Evolutionary conservation across 1,140 invertebrate genomes (phyloP), one percentile per base, ranked within the genome.

Genomic region (Gryon sp.): DNA sequence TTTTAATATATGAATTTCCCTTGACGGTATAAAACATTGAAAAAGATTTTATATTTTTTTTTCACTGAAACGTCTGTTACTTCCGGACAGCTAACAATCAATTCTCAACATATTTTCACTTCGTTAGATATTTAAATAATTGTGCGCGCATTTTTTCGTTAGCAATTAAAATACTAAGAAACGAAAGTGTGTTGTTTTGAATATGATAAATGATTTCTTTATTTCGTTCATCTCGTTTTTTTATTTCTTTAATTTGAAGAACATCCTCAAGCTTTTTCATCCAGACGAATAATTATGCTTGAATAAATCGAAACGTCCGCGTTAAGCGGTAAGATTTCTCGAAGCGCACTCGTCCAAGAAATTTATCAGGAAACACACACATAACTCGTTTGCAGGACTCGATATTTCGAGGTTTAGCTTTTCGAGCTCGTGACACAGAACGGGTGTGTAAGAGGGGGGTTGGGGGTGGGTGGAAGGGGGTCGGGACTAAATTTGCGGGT

Each of bases 341-440:
- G 57, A 76, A 68, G 63, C 72, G 55, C 48, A 76, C 38, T 76
- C 53, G 72, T 63, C 57, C 72, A 76, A 76, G 57, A 76, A 68
- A 68, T 62, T 68, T 62, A 57, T 70, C 43, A 70, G 65, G 26
- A 76, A 62, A 70, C 50, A 69, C 60, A 76, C 63, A 76, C 57
- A 62, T 76, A 38, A 74, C 57, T 75, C 53, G 62, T 72, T 68
- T 50, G 50, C 57, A 69, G 55, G 62, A 65, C 68, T 78, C 72
- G 70, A 74, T 74, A 70, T 82, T 79, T 76, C 46, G 76, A 78
- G 75, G 70, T 79, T 79, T 75, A 60, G 74, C 72, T 79, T 79
- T 80, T 73, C 73, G 78, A 78, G 68, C 69, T 78, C 69, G 76
- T 65, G 60, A 70, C 55, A 73, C 53, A 76, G 80, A 82, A 82